A percentile compares a stretch with the other conserved stretches of the same genome.
These are phyloP conservation scores for Cerastoderma edule DNA, from an alignment of 2,888 invertebrate species.

Conservation along the genomic window DNA sequence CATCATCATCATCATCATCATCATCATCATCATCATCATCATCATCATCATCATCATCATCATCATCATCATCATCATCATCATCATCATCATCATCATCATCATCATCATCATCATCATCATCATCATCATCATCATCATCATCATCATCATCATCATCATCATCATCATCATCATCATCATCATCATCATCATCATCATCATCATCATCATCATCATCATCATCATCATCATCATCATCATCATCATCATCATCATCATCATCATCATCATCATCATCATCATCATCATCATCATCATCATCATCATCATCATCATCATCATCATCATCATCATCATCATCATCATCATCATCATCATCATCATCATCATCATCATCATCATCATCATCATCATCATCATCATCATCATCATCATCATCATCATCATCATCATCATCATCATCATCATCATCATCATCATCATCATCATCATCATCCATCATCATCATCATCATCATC, in stretches of 20 bases:
- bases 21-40: no score
- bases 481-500: constrained; percentile 1
- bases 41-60: no score
- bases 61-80: no score
- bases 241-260: constrained; percentile 1
- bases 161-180: no score
- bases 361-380: constrained; percentile 6
- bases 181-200: not conserved
- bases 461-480: constrained; percentile 6
- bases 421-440: constrained; percentile 18
- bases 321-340: constrained; percentile 19
- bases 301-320: constrained; percentile 19
- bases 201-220: not conserved
- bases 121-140: no score
- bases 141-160: no score
- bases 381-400: constrained; percentile 13
- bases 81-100: no score
- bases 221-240: constrained; percentile 1
- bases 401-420: constrained; percentile 25
- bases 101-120: no score
- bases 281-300: constrained; percentile 9
- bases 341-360: constrained; percentile 19
- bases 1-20: no score
- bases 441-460: constrained; percentile 25
- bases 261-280: constrained; percentile 1